These are phyloP conservation scores for Hypena proboscidalis DNA, from an alignment of 2,888 invertebrate genomes.

Conservation along the genomic window DNA sequence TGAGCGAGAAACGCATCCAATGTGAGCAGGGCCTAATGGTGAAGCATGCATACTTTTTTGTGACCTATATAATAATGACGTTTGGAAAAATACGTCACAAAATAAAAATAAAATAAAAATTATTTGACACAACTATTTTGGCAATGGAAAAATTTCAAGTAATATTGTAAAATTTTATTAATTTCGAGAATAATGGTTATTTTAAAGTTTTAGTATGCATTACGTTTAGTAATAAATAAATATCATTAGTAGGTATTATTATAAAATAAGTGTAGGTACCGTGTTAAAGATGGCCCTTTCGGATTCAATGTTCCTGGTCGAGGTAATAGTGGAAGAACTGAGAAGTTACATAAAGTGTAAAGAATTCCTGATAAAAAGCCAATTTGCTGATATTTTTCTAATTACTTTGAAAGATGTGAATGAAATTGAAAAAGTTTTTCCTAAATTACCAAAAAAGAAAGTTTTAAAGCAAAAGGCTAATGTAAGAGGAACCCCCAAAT, in stretches of 20 bases:
- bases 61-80: background rate
- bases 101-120: conserved; percentile 23
- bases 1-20: too few species aligned
- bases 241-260: conserved; percentile 5
- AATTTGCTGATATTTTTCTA: conserved; percentile 68
- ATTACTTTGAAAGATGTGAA: conserved; percentile 59
- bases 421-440: conserved; percentile 22
- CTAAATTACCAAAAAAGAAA: conserved; percentile 34
- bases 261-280: conserved; percentile 16
- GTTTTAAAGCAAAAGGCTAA: conserved; percentile 46
- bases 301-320: conserved; percentile 74
- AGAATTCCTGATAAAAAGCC: conserved; percentile 55
- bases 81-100: conserved; percentile 1
- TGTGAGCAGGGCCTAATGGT: too few species aligned
- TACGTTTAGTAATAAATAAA: conserved; percentile 4
- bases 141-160: conserved; percentile 41
- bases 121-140: conserved; percentile 44
- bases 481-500: conserved; percentile 30
- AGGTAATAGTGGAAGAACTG: conserved; percentile 63
- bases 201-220: conserved; percentile 6
- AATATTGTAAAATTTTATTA: conserved; percentile 9
- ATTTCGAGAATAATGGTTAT: conserved; percentile 2
- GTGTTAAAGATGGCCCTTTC: conserved; percentile 59
- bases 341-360: conserved; percentile 53
- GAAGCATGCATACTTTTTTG: too few species aligned